Conservation (phyloP, 1,140 invertebrate genomes). For the Eurosta solidaginis region DNA sequence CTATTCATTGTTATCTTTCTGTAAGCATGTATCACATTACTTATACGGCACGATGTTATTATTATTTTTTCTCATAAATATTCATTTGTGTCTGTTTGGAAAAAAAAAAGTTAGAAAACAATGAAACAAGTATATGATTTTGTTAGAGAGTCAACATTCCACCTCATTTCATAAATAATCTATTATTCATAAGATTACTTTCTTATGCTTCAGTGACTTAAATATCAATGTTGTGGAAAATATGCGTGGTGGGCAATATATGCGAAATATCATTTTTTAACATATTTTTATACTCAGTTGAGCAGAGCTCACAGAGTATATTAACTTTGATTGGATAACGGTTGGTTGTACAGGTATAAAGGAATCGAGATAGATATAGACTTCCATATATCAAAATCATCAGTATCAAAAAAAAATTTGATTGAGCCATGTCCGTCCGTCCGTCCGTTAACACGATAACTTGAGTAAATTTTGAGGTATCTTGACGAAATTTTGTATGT, state of each 20-base stretch:
- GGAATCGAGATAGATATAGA: too few species aligned
- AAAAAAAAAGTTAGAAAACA: not conserved
- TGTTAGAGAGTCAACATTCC: not conserved
- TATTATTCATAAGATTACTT: slow-evolving; percentile 28
- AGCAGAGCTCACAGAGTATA: too few species aligned
- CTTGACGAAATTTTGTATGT: too few species aligned
- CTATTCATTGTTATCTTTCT: not conserved
- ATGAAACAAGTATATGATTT: not conserved
- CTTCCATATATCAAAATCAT: too few species aligned
- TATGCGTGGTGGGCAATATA: not conserved
- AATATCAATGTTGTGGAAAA: not conserved
- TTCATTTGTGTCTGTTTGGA: not conserved
- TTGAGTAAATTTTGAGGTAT: too few species aligned
- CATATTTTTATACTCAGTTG: too few species aligned
- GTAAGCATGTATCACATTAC: not conserved
- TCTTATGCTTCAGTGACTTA: not conserved
- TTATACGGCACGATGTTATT: not conserved
- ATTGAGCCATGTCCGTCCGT: too few species aligned
- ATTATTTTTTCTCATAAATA: not conserved
- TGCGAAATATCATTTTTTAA: too few species aligned
- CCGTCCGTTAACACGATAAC: too few species aligned
- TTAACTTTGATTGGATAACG: too few species aligned
- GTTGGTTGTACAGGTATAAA: too few species aligned
- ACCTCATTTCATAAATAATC: slow-evolving; percentile 15
- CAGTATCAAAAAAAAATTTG: too few species aligned